Conservation (phyloP, 2,888 invertebrate species). For the Drosophila tanythrix region DNA sequence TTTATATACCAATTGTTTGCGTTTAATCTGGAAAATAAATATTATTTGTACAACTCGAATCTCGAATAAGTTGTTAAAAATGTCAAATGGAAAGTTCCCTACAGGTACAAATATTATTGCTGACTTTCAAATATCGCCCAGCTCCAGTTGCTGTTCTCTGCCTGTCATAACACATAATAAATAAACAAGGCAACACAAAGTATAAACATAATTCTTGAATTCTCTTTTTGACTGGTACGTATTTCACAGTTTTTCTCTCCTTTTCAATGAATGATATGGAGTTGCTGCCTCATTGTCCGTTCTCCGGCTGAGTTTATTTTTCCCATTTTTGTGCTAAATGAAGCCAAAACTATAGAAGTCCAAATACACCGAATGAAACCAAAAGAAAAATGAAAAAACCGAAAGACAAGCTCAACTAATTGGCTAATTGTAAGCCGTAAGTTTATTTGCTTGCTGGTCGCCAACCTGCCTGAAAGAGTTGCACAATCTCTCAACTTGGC, state of each 20-base stretch:
- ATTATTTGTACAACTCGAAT: neutral
- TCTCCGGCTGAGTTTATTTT: conserved; percentile 5
- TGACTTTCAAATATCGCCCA: neutral
- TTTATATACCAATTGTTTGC: neutral
- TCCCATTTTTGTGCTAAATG: conserved; percentile 25
- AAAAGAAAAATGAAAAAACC: conserved; percentile 30
- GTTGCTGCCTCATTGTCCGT: conserved; percentile 4
- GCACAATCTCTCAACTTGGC: conserved; percentile 54
- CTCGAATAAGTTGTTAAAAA: neutral
- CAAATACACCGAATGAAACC: conserved; percentile 13
- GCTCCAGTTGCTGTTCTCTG: neutral
- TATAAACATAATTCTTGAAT: neutral
- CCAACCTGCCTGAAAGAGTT: conserved; percentile 41
- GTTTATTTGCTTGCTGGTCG: conserved; percentile 45
- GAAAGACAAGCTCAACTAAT: conserved; percentile 53
- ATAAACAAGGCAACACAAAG: neutral
- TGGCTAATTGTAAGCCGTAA: conserved; percentile 62
- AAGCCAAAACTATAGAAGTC: conserved; percentile 17
- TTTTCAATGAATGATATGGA: conserved; percentile 9
- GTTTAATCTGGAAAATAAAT: neutral
- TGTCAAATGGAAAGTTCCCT: neutral
- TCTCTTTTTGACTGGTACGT: neutral
- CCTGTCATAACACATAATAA: neutral
- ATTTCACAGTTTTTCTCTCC: neutral
- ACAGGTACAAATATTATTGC: neutral